Evolutionary conservation across 2,888 invertebrate species (phyloP), one percentile per base, ranked within the genome.

Genomic region (Nowickia ferox): DNA sequence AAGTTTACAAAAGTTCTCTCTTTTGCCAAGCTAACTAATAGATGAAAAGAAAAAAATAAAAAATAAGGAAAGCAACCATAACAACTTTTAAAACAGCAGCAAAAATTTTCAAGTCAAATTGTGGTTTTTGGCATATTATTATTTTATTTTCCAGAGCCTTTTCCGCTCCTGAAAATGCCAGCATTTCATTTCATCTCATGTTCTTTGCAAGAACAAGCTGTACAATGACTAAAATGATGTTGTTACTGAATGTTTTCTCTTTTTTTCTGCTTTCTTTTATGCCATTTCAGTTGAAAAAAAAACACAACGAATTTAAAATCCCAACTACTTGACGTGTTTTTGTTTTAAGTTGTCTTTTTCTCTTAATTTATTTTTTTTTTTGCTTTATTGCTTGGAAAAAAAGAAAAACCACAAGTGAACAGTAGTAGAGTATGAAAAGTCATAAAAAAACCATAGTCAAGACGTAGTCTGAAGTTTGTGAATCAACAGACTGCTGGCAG

Each of bases 401-500:
- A 55, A 57, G 13, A 1, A 40, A 22, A 71, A 71, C 55, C 53
- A 79, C n/a, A 68, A 57, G n/a, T 30, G 42, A n/a, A 78, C 40
- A 68, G 11, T 19, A 61, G 61, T 19, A 61, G 61, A 63, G 22
- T 19, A 84, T 53, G 30, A 30, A 51, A 86, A 79, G 83, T 71
- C 79, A 83, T 77, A 81, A 84, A 81, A n/a, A 81, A 85, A 69
- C 82, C 82, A 61, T 82, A 79, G 48, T 86, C 69, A 86, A 83
- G 82, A 72, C 59, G 66, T 30, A 30, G 30, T 80, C 83, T 86
- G 82, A 86, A 66, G 79, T 83, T 86, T 75, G 22, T 69, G 53
- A 86, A 76, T 86, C 86, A 82, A 86, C 81, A 83, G 79, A 86
- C 79, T 48, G 75, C 76, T 86, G 84, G 77, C 84, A 82, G 74